Evolutionary conservation across 2,888 invertebrate species (phyloP).

Genomic region (Bruchidius siliquastri): DNA sequence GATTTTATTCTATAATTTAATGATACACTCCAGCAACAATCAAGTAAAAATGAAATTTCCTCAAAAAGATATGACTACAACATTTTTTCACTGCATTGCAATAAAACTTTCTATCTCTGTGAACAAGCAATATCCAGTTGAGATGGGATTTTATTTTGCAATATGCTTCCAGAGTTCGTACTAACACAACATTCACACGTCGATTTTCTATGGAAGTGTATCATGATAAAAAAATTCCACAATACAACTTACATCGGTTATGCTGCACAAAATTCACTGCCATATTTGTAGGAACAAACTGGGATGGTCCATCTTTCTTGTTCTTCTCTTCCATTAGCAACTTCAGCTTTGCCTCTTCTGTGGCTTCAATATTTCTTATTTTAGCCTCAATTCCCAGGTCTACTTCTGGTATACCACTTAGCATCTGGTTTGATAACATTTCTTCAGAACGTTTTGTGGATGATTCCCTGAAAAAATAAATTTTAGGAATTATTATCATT

Average conservation of each 20-base stretch:
- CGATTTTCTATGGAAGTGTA: too few species aligned
- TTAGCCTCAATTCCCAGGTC: constrained; percentile 99
- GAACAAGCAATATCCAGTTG: too few species aligned
- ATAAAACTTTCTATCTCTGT: too few species aligned
- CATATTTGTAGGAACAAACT: constrained; percentile 97
- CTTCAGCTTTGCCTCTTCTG: constrained; percentile 95
- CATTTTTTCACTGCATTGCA: too few species aligned
- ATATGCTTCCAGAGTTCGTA: too few species aligned
- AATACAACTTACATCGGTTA: constrained; percentile 83
- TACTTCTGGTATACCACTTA: constrained; percentile 98
- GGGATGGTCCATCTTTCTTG: constrained; percentile 88
- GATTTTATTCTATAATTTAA: too few species aligned
- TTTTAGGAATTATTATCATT: background rate
- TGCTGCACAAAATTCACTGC: constrained; percentile 98
- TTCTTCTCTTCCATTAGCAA: constrained; percentile 83
- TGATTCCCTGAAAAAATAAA: constrained; percentile 57
- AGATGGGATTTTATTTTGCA: too few species aligned
- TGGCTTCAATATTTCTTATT: constrained; percentile 97
- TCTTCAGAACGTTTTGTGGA: constrained; percentile 90
- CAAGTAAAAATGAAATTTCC: too few species aligned
- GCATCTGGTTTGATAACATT: constrained; percentile 99
- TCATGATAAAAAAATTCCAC: too few species aligned
- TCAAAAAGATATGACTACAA: too few species aligned
- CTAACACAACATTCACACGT: too few species aligned
- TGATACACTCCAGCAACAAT: too few species aligned